Conservation (phyloP, 1,140 invertebrate genomes). For the Sinella curviseta region DNA sequence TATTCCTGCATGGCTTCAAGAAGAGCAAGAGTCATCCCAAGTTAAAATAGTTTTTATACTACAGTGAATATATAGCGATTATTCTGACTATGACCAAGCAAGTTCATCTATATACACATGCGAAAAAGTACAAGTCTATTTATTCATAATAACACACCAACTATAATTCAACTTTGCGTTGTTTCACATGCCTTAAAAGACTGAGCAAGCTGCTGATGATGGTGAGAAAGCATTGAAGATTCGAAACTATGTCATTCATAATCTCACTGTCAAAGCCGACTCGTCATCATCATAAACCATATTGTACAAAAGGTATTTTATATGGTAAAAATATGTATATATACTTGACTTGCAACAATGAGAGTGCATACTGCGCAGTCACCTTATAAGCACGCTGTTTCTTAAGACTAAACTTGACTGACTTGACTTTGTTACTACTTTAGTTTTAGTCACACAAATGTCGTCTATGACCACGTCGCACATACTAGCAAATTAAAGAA, state of each 20-base stretch:
- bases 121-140: too few relatives aligned
- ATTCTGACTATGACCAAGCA: neutral
- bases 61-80: neutral
- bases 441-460: too few relatives aligned
- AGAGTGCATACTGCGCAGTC: too few relatives aligned
- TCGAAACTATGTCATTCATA: constrained; percentile 13
- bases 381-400: too few relatives aligned
- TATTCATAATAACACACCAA: too few relatives aligned
- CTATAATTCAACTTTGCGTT: too few relatives aligned
- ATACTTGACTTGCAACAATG: too few relatives aligned
- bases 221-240: neutral
- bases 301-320: neutral
- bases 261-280: constrained; percentile 12
- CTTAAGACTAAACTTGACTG: too few relatives aligned
- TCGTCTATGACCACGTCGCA: too few relatives aligned
- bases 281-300: neutral
- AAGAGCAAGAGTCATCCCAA: neutral
- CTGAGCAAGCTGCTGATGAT: neutral
- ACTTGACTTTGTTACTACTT: too few relatives aligned
- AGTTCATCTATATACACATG: neutral
- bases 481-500: too few relatives aligned
- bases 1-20: neutral
- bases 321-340: neutral
- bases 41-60: neutral
- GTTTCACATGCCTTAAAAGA: too few relatives aligned